Evolutionary conservation across 2,888 invertebrate genomes (phyloP), one percentile per base, ranked within the genome.

Genomic region (Brachypalpus laphriformis): DNA sequence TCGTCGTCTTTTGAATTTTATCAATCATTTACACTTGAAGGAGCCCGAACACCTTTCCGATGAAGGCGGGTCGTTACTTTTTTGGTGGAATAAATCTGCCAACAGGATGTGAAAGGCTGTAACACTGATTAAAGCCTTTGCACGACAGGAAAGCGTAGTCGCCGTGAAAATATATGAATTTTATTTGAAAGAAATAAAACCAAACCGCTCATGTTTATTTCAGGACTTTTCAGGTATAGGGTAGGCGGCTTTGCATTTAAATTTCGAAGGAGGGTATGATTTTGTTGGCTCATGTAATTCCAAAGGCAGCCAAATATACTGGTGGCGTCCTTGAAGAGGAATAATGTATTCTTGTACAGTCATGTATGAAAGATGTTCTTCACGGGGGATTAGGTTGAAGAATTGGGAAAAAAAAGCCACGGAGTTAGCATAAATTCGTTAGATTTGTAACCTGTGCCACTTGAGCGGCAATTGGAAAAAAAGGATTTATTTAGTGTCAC

Each of bases 11-110:
- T 68, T 76, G 57, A 71, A 71, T 78, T 78, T 78, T 70, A 78
- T 78, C 77, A 78, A 78, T 78, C 77, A 78, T 78, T 78, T 63
- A 71, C 61, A 56, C 37, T 70, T 63, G 63, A 63, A 37, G 34
- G 47, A 71, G 61, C 59, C 56, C 37, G 28, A 61, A 78, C 70
- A 63, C 70, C 70, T 63, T 45, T 56, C 28, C 45, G 14, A 34
- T 47, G 25, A 66, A 37, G 25, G 34, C 25, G 45, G 7, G 6
- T 14, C 31, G 54, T 28, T 16, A 25, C 2, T 31, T 54, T 2
- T 18, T 34, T 51, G 34, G 14, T 25, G 54, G 77, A 78, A 63
- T 56, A 78, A 78, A 63, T 70, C 56, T 54, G 77, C 45, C 51
- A 63, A 56, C 63, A 70, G 77, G 70, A 63, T 78, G 61, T 14